These are phyloP conservation scores for Thera obeliscata DNA, from an alignment of 2,888 invertebrate species.

Conservation along the genomic window DNA sequence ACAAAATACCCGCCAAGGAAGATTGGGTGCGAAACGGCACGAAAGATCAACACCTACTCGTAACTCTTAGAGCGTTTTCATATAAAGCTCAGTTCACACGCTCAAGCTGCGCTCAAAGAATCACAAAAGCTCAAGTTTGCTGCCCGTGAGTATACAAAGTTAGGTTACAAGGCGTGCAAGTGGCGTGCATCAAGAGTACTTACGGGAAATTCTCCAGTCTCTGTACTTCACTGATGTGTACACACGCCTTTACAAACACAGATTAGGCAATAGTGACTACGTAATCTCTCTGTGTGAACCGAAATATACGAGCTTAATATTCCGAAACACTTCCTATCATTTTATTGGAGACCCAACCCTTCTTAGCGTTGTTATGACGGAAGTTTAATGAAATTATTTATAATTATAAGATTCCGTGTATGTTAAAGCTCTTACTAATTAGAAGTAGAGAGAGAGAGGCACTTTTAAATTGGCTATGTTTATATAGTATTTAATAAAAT, in stretches of 20 bases:
- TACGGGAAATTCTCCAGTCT: conserved; percentile 15
- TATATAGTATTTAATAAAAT: conserved; percentile 52
- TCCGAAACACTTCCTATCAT: conserved; percentile 58
- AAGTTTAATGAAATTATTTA: conserved; percentile 59
- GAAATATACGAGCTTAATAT: conserved; percentile 50
- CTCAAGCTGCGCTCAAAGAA: conserved; percentile 12
- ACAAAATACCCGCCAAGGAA: conserved; percentile 45
- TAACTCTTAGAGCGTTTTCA: conserved; percentile 15
- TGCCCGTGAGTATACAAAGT: conserved; percentile 6
- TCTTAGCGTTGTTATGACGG: conserved; percentile 41
- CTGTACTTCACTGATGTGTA: conserved; percentile 29
- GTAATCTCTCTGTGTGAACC: conserved; percentile 22
- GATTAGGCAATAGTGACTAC: not conserved
- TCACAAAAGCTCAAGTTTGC: conserved; percentile 4
- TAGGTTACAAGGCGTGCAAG: conserved; percentile 3
- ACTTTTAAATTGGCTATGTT: no score
- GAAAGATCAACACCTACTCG: conserved; percentile 41
- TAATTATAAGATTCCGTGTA: conserved; percentile 39
- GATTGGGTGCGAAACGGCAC: conserved; percentile 46
- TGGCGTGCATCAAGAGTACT: conserved; percentile 9
- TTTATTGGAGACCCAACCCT: conserved; percentile 49
- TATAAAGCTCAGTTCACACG: conserved; percentile 18
- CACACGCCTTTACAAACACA: conserved; percentile 27
- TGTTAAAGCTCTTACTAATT: no score
- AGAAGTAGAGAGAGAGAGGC: no score